Percentiles rank a stretch among this genome's conserved stretches.
Conservation (phyloP, 2,113 vertebrate species). For the Colius striatus region DNA sequence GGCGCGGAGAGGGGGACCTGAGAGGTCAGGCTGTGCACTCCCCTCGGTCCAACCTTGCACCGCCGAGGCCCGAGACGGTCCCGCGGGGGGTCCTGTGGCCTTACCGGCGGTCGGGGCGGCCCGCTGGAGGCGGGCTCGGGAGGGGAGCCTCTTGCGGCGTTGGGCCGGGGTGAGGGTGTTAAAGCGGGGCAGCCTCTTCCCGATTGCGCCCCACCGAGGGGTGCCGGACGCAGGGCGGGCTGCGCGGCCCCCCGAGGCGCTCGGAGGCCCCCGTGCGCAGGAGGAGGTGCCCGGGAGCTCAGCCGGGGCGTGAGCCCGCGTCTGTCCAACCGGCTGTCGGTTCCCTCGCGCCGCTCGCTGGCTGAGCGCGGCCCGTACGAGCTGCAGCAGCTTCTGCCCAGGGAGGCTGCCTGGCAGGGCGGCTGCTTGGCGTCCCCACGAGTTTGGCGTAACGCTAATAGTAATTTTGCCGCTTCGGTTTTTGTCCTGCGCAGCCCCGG, state of each 20-base stretch:
- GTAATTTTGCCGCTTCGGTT: not conserved
- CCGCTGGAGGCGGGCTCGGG: not conserved
- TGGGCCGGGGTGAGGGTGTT: not conserved
- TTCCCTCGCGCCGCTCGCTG: rapidly evolving
- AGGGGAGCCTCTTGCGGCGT: not conserved
- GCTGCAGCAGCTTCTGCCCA: rapidly evolving
- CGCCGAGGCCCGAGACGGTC: not conserved
- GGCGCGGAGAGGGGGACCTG: too few species aligned
- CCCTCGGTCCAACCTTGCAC: not conserved
- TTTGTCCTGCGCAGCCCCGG: not conserved
- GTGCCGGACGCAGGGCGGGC: not conserved
- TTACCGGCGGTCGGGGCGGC: too few species aligned
- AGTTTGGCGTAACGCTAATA: rapidly evolving
- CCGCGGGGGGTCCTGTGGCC: not conserved
- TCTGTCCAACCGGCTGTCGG: rapidly evolving
- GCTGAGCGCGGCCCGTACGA: not conserved
- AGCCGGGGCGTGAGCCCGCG: not conserved
- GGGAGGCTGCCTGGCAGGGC: not conserved
- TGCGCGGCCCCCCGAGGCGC: rapidly evolving
- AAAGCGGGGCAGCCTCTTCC: not conserved
- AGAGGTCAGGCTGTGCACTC: too few species aligned
- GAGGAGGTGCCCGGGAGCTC: too few species aligned
- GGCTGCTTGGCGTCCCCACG: not conserved
- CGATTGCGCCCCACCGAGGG: rapidly evolving
- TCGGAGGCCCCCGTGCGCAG: rapidly evolving